These are phyloP conservation scores for Andrena minutula DNA, from an alignment of 2,888 invertebrate species.

Conservation along the genomic window DNA sequence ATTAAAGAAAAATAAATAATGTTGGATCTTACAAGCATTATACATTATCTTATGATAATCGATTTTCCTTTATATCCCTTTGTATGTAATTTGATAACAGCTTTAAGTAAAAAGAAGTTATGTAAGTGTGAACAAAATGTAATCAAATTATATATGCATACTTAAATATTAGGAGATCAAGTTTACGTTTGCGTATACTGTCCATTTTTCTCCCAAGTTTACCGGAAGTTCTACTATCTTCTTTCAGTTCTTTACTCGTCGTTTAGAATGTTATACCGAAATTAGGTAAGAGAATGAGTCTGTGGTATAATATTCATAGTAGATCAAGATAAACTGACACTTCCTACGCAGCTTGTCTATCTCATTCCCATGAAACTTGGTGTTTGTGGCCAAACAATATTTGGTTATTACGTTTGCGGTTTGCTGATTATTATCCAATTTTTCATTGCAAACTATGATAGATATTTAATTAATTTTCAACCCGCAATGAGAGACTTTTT, in stretches of 20 bases:
- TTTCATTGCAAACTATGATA: no score
- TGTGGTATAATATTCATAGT: neutral
- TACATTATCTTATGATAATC: neutral
- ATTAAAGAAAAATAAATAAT: neutral
- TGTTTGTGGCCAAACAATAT: neutral
- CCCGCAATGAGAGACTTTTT: no score
- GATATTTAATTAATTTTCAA: no score
- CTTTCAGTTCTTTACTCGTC: neutral
- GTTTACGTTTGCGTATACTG: neutral
- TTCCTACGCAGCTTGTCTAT: neutral
- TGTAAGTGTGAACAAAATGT: neutral
- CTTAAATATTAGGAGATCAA: neutral
- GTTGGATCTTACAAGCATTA: neutral
- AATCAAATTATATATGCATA: neutral
- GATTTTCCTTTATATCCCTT: neutral
- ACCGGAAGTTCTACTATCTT: neutral
- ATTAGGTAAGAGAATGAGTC: neutral
- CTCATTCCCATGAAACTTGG: neutral
- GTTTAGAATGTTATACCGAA: neutral
- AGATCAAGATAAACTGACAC: neutral
- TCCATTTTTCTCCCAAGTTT: neutral
- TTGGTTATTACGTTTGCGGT: neutral
- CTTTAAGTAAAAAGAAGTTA: neutral
- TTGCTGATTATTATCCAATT: no score
- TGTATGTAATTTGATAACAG: neutral